Base-by-base conservation (phyloP, 2,888 invertebrate genomes). In the Psylliodes chrysocephalus region DNA sequence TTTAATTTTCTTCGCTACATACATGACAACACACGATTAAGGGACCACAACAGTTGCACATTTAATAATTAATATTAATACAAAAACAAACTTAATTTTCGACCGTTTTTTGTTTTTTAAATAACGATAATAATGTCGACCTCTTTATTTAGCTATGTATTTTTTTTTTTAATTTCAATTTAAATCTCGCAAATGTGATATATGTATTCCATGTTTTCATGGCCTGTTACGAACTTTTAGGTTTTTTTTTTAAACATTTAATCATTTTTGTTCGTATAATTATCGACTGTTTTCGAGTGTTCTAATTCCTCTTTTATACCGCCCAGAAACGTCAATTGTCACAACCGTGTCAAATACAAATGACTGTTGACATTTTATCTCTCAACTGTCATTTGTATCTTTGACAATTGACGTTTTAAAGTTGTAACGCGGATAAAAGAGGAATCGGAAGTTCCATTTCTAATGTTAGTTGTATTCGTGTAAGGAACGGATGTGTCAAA, bases 21-120 rank as follows among this genome's bases (percentile, higher is more conserved):
- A 30, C 54, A 7, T 17, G 46, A 53, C 22, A 28, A 54, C 30
- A 22, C 18, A 10, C 18, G n/a, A 14, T 54, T 28, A 63, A 53
- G 73, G 73, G 73, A 73, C 73, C 73, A 73, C 17, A 18, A 42
- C 42, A 42, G 42, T 66, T 64, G 60, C 35, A 35, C 35, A 12
- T 35, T 35, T 14, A 35, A 12, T 35, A 12, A 33, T 35, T 22
- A 6, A 4, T 6, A 22, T 22, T 22, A 2, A 22, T 22, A 6
- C n/a, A n/a, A n/a, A n/a, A n/a, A n/a, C n/a, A n/a, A n/a, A n/a
- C n/a, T n/a, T n/a, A n/a, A n/a, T n/a, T n/a, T n/a, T 22, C 22
- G n/a, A 22, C 6, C 22, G 6, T 4, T 22, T 22, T 22, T 22
- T 15, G n/a, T 61, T 54, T 12, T 40, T 42, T 42, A n/a, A n/a